phyloP scores from a whole-genome alignment of 2,888 invertebrate species.

The Netelia inedita region DNA sequence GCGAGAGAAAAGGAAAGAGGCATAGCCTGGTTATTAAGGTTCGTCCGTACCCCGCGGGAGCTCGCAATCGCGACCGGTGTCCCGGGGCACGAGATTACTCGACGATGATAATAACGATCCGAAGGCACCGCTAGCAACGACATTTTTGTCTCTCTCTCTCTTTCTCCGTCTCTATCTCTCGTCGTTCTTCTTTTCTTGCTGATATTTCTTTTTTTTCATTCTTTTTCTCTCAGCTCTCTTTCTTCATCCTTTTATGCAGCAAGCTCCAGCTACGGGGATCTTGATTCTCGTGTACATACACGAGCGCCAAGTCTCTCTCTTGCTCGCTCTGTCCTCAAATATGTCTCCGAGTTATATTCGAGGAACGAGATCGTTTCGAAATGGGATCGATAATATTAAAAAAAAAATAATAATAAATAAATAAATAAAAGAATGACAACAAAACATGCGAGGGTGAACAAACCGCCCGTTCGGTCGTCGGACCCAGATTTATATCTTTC shows the following conservation, averaged over 20 bases:
- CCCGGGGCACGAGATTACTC: constrained; percentile 73
- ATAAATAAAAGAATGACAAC: constrained; percentile 32
- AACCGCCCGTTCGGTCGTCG: constrained; percentile 20
- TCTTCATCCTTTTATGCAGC: constrained; percentile 57
- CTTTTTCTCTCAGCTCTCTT: background rate
- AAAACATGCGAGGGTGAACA: constrained; percentile 37
- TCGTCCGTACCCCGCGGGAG: constrained; percentile 73
- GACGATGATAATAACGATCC: constrained; percentile 74
- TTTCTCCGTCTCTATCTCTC: constrained; percentile 48
- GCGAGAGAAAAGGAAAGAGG: constrained; percentile 53
- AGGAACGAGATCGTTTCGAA: constrained; percentile 15
- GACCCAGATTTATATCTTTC: constrained; percentile 42
- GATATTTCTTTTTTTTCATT: constrained; percentile 9
- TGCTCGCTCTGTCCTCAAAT: constrained; percentile 1
- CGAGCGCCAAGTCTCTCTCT: constrained; percentile 25
- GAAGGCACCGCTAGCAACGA: constrained; percentile 66
- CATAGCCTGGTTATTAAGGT: constrained; percentile 75
- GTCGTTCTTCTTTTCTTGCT: constrained; percentile 41
- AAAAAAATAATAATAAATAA: constrained; percentile 1
- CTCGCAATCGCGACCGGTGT: constrained; percentile 72
- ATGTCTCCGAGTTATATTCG: background rate
- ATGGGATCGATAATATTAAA: constrained; percentile 37
- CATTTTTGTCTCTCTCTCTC: constrained; percentile 62
- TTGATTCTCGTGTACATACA: constrained; percentile 53
- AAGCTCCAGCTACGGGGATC: constrained; percentile 47